Evolutionary conservation across 2,888 invertebrate species (phyloP).

Genomic region (Apeira syringaria): DNA sequence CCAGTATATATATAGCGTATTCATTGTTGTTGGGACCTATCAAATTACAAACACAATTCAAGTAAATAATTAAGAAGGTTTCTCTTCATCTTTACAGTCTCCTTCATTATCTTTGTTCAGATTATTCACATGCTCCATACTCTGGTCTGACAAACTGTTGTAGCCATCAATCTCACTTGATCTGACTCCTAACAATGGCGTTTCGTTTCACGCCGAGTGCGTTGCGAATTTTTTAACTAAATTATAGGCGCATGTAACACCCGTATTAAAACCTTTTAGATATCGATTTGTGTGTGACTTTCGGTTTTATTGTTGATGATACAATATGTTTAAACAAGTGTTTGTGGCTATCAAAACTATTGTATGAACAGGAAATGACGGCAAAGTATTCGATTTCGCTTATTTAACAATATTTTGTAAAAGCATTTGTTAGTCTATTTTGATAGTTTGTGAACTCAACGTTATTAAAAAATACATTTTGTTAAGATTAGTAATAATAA

Average conservation of each 20-base stretch:
- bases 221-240: slow-evolving; percentile 50
- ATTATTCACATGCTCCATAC: slow-evolving; percentile 78
- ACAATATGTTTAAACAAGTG: slow-evolving; percentile 29
- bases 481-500: too few relatives aligned
- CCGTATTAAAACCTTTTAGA: slow-evolving; percentile 39
- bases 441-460: too few relatives aligned
- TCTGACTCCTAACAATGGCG: slow-evolving; percentile 59
- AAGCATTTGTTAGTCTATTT: slow-evolving; percentile 1
- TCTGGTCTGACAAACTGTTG: slow-evolving; percentile 55
- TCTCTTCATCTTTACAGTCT: neutral
- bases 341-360: slow-evolving; percentile 16
- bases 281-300: slow-evolving; percentile 47
- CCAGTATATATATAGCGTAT: too few relatives aligned
- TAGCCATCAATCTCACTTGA: slow-evolving; percentile 61
- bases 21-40: too few relatives aligned
- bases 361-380: slow-evolving; percentile 2
- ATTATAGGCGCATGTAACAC: slow-evolving; percentile 31
- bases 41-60: too few relatives aligned
- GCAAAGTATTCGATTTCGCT: too few relatives aligned
- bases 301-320: slow-evolving; percentile 51
- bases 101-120: slow-evolving; percentile 26
- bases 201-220: slow-evolving; percentile 44
- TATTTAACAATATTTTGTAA: too few relatives aligned
- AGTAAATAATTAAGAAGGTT: too few relatives aligned
- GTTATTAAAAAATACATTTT: too few relatives aligned